A percentile compares a stretch with the other conserved stretches of the same genome.
Conservation (phyloP, 2,113 vertebrate species). For the Gymnorhina tibicen region DNA sequence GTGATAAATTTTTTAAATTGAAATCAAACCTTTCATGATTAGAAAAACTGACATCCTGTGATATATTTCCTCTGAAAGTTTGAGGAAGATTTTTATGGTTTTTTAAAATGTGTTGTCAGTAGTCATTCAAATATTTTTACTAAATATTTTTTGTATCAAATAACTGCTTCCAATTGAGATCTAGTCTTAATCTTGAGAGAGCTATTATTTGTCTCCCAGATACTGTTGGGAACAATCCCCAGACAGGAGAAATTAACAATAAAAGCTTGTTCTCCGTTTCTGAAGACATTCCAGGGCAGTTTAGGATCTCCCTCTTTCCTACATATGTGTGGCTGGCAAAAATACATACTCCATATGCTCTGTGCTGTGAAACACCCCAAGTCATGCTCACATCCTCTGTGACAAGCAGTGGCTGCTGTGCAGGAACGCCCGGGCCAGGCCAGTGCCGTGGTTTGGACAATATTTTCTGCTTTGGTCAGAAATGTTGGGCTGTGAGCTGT, state of each 20-base stretch:
- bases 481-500: not conserved
- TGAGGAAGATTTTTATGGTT: not conserved
- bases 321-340: not conserved
- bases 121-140: not conserved
- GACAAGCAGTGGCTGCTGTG: not conserved
- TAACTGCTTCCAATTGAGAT: not conserved
- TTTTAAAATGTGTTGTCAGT: not conserved
- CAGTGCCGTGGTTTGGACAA: not conserved
- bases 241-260: not conserved
- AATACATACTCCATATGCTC: rapidly evolving
- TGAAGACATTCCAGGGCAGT: not conserved
- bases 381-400: not conserved
- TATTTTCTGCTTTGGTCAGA: not conserved
- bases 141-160: not conserved
- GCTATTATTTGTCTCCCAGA: not conserved
- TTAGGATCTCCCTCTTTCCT: not conserved
- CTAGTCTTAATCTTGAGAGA: not conserved
- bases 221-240: not conserved
- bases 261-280: not conserved
- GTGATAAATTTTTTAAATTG: not conserved
- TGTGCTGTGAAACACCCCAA: not conserved
- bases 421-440: not conserved
- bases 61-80: not conserved
- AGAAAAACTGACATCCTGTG: not conserved
- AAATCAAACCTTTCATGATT: not conserved